phyloP scores from a whole-genome alignment of 2,797 vertebrate species.

The Clarias laeviceps region DNA sequence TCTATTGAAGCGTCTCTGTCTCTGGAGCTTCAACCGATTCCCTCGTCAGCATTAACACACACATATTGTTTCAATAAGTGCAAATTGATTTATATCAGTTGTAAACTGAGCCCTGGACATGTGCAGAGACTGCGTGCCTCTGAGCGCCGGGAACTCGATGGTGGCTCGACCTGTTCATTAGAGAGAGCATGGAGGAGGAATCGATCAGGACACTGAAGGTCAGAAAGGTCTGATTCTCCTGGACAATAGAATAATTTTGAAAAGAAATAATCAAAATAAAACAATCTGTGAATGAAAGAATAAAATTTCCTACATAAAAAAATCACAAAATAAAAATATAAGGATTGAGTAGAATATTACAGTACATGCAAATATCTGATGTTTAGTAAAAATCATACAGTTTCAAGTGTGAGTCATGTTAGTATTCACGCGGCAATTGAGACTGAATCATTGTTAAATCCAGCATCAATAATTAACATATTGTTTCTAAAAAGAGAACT shows the following conservation, averaged over 20 bases:
- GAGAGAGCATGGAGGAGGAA: conserved; percentile 74
- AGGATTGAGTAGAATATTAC: too few relatives aligned
- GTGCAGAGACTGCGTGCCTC: conserved; percentile 69
- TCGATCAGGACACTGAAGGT: conserved; percentile 80
- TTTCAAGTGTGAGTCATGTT: too few relatives aligned
- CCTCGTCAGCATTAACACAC: conserved; percentile 80
- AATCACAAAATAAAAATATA: too few relatives aligned
- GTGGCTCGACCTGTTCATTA: conserved; percentile 83
- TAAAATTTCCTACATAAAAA: not conserved
- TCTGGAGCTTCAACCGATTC: conserved; percentile 73
- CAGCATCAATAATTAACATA: too few relatives aligned
- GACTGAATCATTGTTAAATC: too few relatives aligned
- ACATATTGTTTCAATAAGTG: conserved; percentile 83
- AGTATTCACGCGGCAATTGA: too few relatives aligned
- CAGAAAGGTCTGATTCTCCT: conserved; percentile 74
- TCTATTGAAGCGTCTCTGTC: conserved; percentile 75
- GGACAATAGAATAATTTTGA: conserved; percentile 46
- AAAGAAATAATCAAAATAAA: not conserved
- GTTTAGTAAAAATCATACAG: too few relatives aligned
- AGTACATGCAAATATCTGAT: too few relatives aligned
- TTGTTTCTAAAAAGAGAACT: too few relatives aligned
- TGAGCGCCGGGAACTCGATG: conserved; percentile 77
- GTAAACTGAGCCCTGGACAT: conserved; percentile 75
- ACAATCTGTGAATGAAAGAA: not conserved
- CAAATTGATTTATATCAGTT: conserved; percentile 82